phyloP scores from a whole-genome alignment of 1,140 invertebrate genomes.

The Plectrocnemia conspersa region DNA sequence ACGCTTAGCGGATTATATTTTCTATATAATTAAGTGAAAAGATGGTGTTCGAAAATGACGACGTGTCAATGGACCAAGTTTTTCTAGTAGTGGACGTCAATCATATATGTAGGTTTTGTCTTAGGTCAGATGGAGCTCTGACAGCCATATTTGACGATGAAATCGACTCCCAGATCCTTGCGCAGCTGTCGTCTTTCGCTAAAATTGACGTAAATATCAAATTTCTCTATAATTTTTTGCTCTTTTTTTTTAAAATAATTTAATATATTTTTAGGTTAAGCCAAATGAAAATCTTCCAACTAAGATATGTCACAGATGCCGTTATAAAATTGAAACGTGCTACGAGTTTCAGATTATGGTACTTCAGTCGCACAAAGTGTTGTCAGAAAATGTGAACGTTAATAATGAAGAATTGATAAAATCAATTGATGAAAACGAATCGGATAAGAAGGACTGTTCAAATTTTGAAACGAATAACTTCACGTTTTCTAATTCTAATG shows the following conservation, averaged over 20 bases:
- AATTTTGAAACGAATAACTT: not conserved
- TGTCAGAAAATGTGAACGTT: conserved; percentile 14
- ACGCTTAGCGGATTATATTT: too few species aligned
- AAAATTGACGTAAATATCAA: conserved; percentile 19
- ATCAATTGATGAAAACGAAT: not conserved
- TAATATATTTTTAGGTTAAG: conserved; percentile 25
- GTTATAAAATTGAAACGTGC: conserved; percentile 31
- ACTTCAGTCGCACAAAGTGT: conserved; percentile 23
- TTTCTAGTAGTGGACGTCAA: conserved; percentile 29
- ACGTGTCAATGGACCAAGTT: conserved; percentile 13
- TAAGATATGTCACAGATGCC: conserved; percentile 31
- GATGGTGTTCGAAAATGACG: conserved; percentile 5
- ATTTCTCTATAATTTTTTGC: too few species aligned
- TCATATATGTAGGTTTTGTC: conserved; percentile 30
- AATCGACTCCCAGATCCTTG: conserved; percentile 5
- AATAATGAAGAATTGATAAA: conserved; percentile 2
- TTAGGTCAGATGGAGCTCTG: conserved; percentile 20
- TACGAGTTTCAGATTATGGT: conserved; percentile 28
- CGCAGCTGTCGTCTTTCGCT: conserved; percentile 18
- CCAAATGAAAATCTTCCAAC: conserved; percentile 21
- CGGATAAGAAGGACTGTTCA: not conserved
- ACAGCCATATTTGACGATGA: conserved; percentile 20
- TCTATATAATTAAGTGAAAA: not conserved
- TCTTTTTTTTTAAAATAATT: not conserved
- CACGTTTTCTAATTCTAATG: too few species aligned